A percentile compares a stretch with the other conserved stretches of the same genome.
phyloP scores from a whole-genome alignment of 1,140 invertebrate genomes.

The Orius insidiosus region DNA sequence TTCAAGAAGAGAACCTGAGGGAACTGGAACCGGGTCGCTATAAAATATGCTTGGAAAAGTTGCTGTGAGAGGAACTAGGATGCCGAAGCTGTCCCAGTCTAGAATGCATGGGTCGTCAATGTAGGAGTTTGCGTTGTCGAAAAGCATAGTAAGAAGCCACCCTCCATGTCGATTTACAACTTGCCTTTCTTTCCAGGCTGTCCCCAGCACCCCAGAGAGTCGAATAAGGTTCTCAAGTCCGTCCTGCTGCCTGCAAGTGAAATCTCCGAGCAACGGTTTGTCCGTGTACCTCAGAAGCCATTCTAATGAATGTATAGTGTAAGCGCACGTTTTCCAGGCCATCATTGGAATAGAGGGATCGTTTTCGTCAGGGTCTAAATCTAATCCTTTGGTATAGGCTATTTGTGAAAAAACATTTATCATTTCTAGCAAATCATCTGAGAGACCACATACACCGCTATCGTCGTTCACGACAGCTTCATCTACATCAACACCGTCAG shows the following conservation, averaged over 20 bases:
- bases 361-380: conserved; percentile 35
- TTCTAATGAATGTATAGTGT: conserved; percentile 74
- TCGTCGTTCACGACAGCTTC: conserved; percentile 1
- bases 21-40: conserved; percentile 29
- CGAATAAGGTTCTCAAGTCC: conserved; percentile 47
- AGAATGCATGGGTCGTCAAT: conserved; percentile 37
- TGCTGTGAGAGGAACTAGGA: conserved; percentile 56
- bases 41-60: conserved; percentile 53
- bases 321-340: conserved; percentile 69
- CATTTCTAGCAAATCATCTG: conserved; percentile 39
- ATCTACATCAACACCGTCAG: conserved; percentile 1
- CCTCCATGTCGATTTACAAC: conserved; percentile 35
- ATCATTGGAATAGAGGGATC: conserved; percentile 43
- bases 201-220: conserved; percentile 44
- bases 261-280: conserved; percentile 63
- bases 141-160: conserved; percentile 30
- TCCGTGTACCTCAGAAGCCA: conserved; percentile 50
- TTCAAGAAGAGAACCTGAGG: conserved; percentile 44
- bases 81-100: conserved; percentile 72
- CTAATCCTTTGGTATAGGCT: conserved; percentile 39
- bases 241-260: conserved; percentile 65
- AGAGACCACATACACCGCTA: conserved; percentile 25
- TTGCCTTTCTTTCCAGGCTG: conserved; percentile 33
- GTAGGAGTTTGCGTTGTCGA: conserved; percentile 30
- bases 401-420: conserved; percentile 40